Conservation (phyloP, 2,888 invertebrate genomes). For the Drosophila histrio region DNA sequence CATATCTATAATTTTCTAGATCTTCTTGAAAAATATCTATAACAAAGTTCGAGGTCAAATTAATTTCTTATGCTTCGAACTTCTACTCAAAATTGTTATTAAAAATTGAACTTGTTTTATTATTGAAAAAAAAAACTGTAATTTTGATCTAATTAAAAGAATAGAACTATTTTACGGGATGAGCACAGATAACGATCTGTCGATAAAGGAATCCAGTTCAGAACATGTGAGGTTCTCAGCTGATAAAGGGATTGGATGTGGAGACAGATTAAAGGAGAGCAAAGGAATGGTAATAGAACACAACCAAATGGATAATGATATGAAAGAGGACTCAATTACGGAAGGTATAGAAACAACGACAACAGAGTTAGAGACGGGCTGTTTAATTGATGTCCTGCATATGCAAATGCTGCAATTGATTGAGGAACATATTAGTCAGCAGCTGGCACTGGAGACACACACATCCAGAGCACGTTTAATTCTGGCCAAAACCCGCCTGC, state of each 20-base stretch:
- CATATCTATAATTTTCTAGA: neutral
- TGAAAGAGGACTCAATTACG: neutral
- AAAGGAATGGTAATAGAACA: neutral
- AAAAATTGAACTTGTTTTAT: constrained; percentile 4
- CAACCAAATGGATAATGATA: neutral
- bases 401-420: constrained; percentile 44
- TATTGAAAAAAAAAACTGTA: neutral
- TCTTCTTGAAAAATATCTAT: neutral
- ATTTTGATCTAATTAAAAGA: neutral
- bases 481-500: constrained; percentile 50
- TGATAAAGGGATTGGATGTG: neutral
- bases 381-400: constrained; percentile 41
- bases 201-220: neutral
- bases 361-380: neutral
- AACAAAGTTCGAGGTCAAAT: neutral
- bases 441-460: constrained; percentile 24
- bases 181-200: constrained; percentile 1
- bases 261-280: neutral
- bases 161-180: constrained; percentile 1
- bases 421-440: constrained; percentile 32
- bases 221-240: neutral
- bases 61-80: neutral
- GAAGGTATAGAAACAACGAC: neutral
- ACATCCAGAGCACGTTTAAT: constrained; percentile 27
- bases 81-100: constrained; percentile 30